Base-by-base conservation (phyloP, 2,797 vertebrate genomes). In the Vultur gryphus region DNA sequence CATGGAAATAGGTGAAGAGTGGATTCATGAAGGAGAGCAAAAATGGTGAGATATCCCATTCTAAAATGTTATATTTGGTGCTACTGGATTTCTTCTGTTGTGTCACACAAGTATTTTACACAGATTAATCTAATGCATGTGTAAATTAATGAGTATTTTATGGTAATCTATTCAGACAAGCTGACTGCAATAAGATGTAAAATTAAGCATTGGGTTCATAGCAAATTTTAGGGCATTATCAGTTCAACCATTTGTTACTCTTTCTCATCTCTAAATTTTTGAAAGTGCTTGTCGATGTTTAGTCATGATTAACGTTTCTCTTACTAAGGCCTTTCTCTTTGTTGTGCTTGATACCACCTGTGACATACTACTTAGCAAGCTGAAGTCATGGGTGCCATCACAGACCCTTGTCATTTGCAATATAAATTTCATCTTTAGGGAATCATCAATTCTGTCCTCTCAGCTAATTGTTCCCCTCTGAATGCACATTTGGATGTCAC, bases 221-320 rank as follows among this genome's bases (percentile, higher is more conserved):
- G 66, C 11, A 37, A 83, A 91, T 72, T 67, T 70, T 89, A 90
- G 72, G 52, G 43, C 46, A 43, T 94, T 91, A 94, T 88, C 58
- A 73, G 28, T 90, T 93, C 89, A 96, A 87, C 73, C 75, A 83
- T 95, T 97, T 78, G 25, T 95, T 94, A 93, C 44, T 95, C 58
- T 92, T 77, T 88, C 51, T 94, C 64, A 69, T 66, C 88, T 92
- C 77, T 87, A 88, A 94, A 92, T 86, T 95, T 97, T 86, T 96
- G 43, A 41, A 96, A 96, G 76, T 88, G 58, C 86, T 89, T 93
- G 82, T 95, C 91, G 92, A 25, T 94, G 82, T 96, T 93, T 96
- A 64, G 51, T 95, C 25, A 15, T 89, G 89, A 89, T 91, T 92
- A 85, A 93, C 55, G 77, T 88, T 96, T 88, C 71, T 89, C 73